phyloP scores from a whole-genome alignment of 1,140 invertebrate genomes.

The Drosophila sp. region DNA sequence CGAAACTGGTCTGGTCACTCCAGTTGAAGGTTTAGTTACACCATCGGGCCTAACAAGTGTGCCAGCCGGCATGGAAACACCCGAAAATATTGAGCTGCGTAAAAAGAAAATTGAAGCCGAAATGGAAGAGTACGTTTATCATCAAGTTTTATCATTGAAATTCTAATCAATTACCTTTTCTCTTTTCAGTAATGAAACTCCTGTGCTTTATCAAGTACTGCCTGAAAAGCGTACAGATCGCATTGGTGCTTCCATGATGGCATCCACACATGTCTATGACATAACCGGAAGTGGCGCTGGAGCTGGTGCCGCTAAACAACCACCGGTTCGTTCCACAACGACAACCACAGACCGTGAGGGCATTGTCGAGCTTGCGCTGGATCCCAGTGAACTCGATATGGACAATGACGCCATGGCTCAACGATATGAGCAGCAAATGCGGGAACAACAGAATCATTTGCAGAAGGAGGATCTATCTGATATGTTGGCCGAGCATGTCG shows the following conservation, averaged over 20 bases:
- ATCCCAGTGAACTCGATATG: conserved; percentile 98
- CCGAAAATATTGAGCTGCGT: conserved; percentile 98
- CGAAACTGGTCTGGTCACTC: conserved; percentile 89
- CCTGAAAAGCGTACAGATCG: conserved; percentile 96
- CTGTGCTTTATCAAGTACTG: conserved; percentile 95
- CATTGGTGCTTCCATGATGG: conserved; percentile 98
- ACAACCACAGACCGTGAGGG: conserved; percentile 85
- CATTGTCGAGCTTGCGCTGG: conserved; percentile 96
- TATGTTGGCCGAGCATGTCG: conserved; percentile 99
- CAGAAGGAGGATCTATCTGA: conserved; percentile 98
- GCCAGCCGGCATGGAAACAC: conserved; percentile 97
- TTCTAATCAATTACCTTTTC: conserved; percentile 24
- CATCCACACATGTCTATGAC: conserved; percentile 98
- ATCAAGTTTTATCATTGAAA: not conserved
- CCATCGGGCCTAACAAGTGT: conserved; percentile 98
- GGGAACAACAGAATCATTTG: conserved; percentile 94
- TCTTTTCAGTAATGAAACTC: conserved; percentile 90
- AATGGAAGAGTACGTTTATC: conserved; percentile 92
- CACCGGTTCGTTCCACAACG: conserved; percentile 63
- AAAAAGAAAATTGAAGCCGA: conserved; percentile 98
- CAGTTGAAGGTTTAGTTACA: conserved; percentile 95
- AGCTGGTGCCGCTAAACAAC: conserved; percentile 82
- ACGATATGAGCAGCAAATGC: conserved; percentile 97
- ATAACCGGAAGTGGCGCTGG: conserved; percentile 83
- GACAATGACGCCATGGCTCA: conserved; percentile 98